Conservation (phyloP, 2,797 vertebrate species). For the Sebastes itinus region DNA sequence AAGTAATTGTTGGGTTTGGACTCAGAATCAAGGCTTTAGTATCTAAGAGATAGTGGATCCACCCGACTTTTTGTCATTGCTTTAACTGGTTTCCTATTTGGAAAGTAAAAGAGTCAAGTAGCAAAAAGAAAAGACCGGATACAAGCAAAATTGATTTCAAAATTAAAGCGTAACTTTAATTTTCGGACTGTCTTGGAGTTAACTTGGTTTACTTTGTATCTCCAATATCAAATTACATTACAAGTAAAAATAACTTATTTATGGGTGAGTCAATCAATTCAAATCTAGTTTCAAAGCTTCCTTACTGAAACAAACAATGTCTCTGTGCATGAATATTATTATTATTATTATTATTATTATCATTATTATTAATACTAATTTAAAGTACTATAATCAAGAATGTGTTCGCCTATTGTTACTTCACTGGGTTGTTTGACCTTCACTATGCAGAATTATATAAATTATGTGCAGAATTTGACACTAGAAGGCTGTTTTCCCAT, state of each 20-base stretch:
- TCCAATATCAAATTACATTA: neutral
- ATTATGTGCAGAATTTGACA: neutral
- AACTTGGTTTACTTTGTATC: neutral
- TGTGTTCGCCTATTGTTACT: neutral
- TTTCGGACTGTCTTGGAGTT: neutral
- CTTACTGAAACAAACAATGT: neutral
- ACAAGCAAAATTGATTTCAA: conserved; percentile 1
- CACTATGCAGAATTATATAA: neutral
- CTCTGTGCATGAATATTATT: neutral
- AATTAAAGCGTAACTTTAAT: conserved; percentile 17
- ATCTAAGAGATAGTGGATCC: conserved; percentile 10
- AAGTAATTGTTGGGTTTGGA: neutral
- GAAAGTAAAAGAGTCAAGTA: conserved; percentile 6
- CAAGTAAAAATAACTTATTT: neutral
- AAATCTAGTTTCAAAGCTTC: neutral
- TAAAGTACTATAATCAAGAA: neutral
- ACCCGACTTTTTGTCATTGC: neutral
- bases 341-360: neutral
- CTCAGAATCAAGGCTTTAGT: neutral
- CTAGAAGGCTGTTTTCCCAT: too few species aligned
- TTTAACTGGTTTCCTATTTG: conserved; percentile 65
- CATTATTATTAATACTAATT: neutral
- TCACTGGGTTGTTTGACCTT: neutral
- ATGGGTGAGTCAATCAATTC: too few species aligned
- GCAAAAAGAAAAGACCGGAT: neutral